Conservation (phyloP, 2,113 vertebrate genomes). For the Ctenodactylus gundi region DNA sequence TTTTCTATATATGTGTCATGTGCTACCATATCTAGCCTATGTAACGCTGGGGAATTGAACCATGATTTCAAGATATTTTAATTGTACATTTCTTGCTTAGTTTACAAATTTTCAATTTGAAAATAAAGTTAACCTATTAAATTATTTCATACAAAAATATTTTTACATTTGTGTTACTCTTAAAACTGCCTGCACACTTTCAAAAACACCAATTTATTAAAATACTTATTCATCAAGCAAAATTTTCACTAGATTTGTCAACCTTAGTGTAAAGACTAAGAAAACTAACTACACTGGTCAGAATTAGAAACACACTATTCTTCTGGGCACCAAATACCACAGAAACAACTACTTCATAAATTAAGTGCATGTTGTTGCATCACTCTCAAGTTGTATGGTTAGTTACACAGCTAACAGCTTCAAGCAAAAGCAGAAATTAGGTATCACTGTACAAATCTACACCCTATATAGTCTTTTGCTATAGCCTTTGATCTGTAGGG, state of each 20-base stretch:
- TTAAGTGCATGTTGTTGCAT: background rate
- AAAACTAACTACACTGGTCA: background rate
- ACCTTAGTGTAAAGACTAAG: background rate
- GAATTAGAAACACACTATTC: background rate
- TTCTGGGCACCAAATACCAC: background rate
- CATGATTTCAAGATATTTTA: background rate
- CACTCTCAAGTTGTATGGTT: too few relatives aligned
- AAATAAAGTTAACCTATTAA: background rate
- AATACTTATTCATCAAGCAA: constrained; percentile 10
- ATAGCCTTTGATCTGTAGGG: background rate
- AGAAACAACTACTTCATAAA: background rate
- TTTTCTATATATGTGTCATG: too few relatives aligned
- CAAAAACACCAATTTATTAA: background rate
- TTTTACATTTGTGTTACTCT: background rate
- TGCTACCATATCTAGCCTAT: too few relatives aligned
- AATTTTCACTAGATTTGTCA: background rate
- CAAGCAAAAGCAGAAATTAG: constrained; percentile 9
- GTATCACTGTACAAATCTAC: too few relatives aligned
- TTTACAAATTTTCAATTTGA: background rate
- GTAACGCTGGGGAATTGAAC: too few relatives aligned
- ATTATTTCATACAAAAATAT: background rate
- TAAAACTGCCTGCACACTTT: background rate
- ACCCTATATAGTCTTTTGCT: background rate
- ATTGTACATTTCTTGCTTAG: constrained; percentile 18
- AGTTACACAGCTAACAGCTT: background rate